Percentiles rank a stretch among this genome's conserved stretches.
Evolutionary conservation across 1,140 invertebrate genomes (phyloP).

Genomic region (Trypoxylus dichotomus): DNA sequence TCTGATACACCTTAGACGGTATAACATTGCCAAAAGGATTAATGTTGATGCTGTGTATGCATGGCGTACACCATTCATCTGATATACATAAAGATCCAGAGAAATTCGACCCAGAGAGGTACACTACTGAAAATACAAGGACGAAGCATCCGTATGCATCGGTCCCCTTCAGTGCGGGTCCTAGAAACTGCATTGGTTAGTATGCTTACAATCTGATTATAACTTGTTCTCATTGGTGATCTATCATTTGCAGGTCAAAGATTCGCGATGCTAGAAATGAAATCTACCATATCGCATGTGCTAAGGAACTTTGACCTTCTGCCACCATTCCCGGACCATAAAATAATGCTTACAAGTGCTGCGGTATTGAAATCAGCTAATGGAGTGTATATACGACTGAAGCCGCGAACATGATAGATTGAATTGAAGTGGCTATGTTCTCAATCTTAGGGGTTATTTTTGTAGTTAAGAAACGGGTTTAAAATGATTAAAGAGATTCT

Average conservation of each 20-base stretch:
- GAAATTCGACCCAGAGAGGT: constrained; percentile 1
- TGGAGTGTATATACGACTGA: neutral
- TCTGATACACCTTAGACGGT: neutral
- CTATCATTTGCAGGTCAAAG: constrained; percentile 9
- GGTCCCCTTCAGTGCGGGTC: neutral
- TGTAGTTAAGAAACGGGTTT: too few relatives aligned
- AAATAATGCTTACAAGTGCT: neutral
- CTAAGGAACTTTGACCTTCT: neutral
- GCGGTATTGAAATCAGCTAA: neutral
- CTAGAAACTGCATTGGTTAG: constrained; percentile 6
- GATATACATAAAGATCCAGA: neutral
- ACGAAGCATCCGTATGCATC: neutral
- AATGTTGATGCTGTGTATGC: neutral
- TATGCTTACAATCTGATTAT: neutral
- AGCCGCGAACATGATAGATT: neutral
- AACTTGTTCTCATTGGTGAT: neutral
- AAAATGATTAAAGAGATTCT: too few relatives aligned
- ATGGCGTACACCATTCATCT: neutral
- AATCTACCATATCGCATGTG: neutral
- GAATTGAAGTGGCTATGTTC: neutral
- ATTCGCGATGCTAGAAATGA: constrained; percentile 4
- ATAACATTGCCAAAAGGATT: neutral
- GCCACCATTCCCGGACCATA: neutral
- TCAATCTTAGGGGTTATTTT: too few relatives aligned
- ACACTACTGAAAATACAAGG: neutral